phyloP scores from a whole-genome alignment of 2,113 vertebrate genomes.

The Eublepharis macularius region DNA sequence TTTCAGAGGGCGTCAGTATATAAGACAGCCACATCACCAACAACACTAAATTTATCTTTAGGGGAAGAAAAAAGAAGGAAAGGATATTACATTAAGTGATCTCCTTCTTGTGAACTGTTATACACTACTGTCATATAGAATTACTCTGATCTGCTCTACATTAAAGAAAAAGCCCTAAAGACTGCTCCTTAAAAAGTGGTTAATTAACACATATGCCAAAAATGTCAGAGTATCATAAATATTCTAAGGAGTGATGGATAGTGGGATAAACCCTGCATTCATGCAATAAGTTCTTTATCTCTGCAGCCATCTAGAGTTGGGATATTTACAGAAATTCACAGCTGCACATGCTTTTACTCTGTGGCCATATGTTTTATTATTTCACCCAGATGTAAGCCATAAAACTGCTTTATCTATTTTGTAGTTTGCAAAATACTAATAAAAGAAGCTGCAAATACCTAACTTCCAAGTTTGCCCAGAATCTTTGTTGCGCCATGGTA shows the following conservation, averaged over 20 bases:
- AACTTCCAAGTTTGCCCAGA: conserved; percentile 67
- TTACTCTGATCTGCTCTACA: conserved; percentile 28
- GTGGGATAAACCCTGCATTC: conserved; percentile 57
- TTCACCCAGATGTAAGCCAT: conserved; percentile 78
- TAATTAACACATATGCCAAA: conserved; percentile 69
- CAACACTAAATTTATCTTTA: neutral
- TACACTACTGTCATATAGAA: neutral
- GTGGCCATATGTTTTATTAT: conserved; percentile 77
- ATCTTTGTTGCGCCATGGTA: conserved; percentile 47
- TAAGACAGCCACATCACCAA: neutral
- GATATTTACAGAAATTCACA: conserved; percentile 78
- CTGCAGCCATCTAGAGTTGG: conserved; percentile 49
- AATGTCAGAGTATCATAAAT: conserved; percentile 53
- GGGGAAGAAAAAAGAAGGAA: neutral
- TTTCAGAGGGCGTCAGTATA: neutral
- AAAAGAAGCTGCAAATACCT: conserved; percentile 82
- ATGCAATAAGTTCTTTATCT: conserved; percentile 60
- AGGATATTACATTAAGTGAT: neutral
- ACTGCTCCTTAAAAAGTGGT: conserved; percentile 41
- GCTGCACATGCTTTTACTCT: conserved; percentile 71
- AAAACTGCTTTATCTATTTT: conserved; percentile 83
- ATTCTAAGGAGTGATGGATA: conserved; percentile 50
- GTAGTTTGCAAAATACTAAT: conserved; percentile 74
- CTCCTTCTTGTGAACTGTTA: conserved; percentile 13
- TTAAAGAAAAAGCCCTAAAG: conserved; percentile 48